These are phyloP conservation scores for Ceryle rudis DNA, from an alignment of 2,797 vertebrate genomes.

Conservation along the genomic window DNA sequence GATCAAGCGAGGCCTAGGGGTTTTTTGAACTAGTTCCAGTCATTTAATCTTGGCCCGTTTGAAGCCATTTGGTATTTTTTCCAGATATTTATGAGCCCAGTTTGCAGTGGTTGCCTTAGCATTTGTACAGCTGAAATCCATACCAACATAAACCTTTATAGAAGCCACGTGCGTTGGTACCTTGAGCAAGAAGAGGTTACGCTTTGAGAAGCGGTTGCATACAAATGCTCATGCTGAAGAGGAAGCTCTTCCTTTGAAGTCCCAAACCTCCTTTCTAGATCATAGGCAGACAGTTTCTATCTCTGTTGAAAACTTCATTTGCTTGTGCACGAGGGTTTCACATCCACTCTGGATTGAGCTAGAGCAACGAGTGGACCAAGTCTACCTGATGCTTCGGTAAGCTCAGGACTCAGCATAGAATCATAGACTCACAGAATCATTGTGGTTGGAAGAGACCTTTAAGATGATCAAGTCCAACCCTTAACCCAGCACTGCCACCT, in stretches of 20 bases:
- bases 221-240: neutral
- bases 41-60: neutral
- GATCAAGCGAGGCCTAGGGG: neutral
- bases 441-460: too few relatives aligned
- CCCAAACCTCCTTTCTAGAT: neutral
- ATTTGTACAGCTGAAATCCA: conserved; percentile 50
- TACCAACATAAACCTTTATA: neutral
- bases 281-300: neutral
- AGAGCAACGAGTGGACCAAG: neutral
- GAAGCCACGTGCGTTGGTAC: conserved; percentile 3
- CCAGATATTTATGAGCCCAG: neutral
- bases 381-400: neutral
- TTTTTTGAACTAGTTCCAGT: conserved; percentile 34
- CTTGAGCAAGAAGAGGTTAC: neutral
- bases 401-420: neutral
- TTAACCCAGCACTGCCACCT: too few relatives aligned
- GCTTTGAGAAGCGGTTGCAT: neutral
- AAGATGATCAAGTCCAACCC: too few relatives aligned
- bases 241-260: conserved; percentile 53
- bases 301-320: neutral
- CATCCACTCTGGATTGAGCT: neutral
- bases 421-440: too few relatives aligned
- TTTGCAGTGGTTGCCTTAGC: neutral
- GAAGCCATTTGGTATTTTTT: conserved; percentile 16
- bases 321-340: neutral